phyloP scores from a whole-genome alignment of 1,140 invertebrate species.

The Agrilus planipennis region DNA sequence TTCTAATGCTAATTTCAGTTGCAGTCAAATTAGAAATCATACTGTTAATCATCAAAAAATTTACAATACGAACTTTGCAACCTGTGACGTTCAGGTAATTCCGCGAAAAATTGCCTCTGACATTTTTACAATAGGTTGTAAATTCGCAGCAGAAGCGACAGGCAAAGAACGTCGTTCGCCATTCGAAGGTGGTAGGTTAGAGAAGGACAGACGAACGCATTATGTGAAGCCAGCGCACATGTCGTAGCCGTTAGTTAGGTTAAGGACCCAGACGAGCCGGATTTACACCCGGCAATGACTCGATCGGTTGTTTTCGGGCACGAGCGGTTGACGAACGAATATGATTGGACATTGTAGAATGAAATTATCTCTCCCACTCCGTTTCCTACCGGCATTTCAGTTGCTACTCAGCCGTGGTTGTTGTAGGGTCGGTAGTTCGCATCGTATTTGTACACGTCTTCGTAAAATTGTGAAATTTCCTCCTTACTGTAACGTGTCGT shows the following conservation, averaged over 20 bases:
- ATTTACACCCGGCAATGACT: conserved; percentile 21
- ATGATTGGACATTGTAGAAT: no score
- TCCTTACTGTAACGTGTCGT: no score
- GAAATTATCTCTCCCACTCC: conserved; percentile 8
- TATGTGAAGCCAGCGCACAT: conserved; percentile 7
- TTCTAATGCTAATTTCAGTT: no score
- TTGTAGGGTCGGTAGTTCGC: not conserved
- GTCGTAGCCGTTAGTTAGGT: conserved; percentile 33
- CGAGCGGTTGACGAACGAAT: no score
- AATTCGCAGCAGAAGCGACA: conserved; percentile 10
- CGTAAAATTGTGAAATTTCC: no score
- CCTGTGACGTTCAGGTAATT: no score
- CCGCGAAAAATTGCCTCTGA: conserved; percentile 6
- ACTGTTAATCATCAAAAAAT: no score
- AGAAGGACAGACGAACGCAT: not conserved
- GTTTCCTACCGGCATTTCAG: conserved; percentile 7
- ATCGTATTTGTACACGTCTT: no score
- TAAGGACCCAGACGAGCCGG: conserved; percentile 33
- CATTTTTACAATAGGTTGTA: conserved; percentile 14
- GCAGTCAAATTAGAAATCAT: no score
- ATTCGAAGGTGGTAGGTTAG: not conserved
- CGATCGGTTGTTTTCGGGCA: conserved; percentile 8
- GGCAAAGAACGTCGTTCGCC: no score
- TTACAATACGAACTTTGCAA: no score
- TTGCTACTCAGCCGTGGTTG: conserved; percentile 5